Evolutionary conservation across 2,888 invertebrate species (phyloP), one percentile per base, ranked within the genome.

Genomic region (Andrena chrysosceles): DNA sequence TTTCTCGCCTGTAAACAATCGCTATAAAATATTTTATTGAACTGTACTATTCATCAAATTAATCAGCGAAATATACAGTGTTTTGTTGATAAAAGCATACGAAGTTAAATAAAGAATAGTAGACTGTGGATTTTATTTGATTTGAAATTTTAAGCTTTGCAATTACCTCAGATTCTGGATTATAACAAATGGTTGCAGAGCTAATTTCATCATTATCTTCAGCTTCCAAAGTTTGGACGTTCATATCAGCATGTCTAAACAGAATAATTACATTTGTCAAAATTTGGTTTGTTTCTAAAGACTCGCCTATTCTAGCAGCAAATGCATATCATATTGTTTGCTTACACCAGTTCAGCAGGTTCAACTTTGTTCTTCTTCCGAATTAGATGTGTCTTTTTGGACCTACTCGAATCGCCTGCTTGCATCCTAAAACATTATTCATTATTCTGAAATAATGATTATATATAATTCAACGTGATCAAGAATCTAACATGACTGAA

Each of bases 341-440:
- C 81, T 87, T 72, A 87, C 88, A 13, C 23, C 2, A 52, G 6
- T 23, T 62, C 60, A 6, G 29, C 33, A 1, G 88, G 86, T 7
- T 85, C 86, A 23, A 87, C 52, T 63, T 69, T 87, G 67, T 87
- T 87, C n/a, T 49, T 73, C 49, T 75, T 84, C n/a, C 66, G 62
- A 0, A 81, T 56, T 2, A 69, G 29, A 13, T 48, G 42, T 0
- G 49, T 20, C 31, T n/a, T 75, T 26, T 71, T 87, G 0, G 0
- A 4, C 23, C 29, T 71, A n/a, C 0, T 26, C 3, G 13, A 13
- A 4, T 20, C n/a, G 1, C 35, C 1, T 20, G 2, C 16, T n/a
- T 42, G 16, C 10, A 35, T 29, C 56, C 16, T 66, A 20, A 13
- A 66, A 72, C 0, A 49, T 29, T 42, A 56, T 23, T 33, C 1